A percentile compares a stretch with the other conserved stretches of the same genome.
Evolutionary conservation across 2,797 vertebrate genomes (phyloP).

Genomic region (Rhodeus uyekii): DNA sequence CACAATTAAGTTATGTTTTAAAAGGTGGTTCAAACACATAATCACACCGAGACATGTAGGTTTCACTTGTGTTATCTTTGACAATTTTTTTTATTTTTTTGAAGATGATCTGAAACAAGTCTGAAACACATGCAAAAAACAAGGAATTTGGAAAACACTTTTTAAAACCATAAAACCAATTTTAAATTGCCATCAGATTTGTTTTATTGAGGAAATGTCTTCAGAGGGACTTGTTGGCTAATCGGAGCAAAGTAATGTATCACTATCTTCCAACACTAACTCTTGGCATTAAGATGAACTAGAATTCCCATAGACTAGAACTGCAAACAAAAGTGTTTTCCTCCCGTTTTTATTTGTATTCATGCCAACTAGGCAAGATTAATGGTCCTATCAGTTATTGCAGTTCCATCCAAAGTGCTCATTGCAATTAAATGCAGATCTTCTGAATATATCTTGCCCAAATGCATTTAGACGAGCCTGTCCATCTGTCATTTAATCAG

Average conservation of each 20-base stretch:
- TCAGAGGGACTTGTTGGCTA: background rate
- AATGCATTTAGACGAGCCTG: conserved; percentile 22
- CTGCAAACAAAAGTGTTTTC: background rate
- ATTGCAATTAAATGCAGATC: conserved; percentile 53
- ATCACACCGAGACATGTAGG: too few relatives aligned
- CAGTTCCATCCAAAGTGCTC: conserved; percentile 47
- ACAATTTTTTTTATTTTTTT: too few relatives aligned
- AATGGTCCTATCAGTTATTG: conserved; percentile 51
- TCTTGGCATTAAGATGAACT: background rate
- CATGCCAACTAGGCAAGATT: conserved; percentile 38
- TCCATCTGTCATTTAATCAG: conserved; percentile 48
- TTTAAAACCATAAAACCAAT: conserved; percentile 6
- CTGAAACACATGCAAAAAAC: too few relatives aligned
- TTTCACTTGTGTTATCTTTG: too few relatives aligned
- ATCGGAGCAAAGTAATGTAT: background rate
- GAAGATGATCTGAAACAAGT: too few relatives aligned
- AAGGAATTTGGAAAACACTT: too few relatives aligned
- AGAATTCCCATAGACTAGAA: background rate
- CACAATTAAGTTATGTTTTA: too few relatives aligned
- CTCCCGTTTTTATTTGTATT: conserved; percentile 36
- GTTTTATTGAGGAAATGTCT: background rate
- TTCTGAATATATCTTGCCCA: conserved; percentile 49
- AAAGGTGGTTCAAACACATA: too few relatives aligned
- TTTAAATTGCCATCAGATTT: background rate
- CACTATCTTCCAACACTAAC: background rate